These are phyloP conservation scores for Crotalus tigris DNA, from an alignment of 2,113 vertebrate species.

Conservation along the genomic window DNA sequence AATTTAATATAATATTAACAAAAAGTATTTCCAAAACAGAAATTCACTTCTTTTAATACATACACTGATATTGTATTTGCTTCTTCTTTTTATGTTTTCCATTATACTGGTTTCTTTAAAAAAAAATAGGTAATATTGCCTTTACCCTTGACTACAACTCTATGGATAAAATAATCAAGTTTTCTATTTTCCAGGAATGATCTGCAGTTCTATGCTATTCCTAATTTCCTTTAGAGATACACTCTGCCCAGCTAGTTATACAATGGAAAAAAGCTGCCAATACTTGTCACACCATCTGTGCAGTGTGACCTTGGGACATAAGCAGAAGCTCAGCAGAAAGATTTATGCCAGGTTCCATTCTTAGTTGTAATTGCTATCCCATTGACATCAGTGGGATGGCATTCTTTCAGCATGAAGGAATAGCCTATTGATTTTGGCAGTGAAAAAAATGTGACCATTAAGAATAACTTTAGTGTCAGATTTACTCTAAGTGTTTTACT, in stretches of 20 bases:
- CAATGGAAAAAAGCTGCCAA: conserved; percentile 22
- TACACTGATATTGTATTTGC: background rate
- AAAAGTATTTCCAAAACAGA: background rate
- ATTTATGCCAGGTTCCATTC: background rate
- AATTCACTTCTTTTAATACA: background rate
- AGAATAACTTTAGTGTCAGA: background rate
- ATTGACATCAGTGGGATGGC: background rate
- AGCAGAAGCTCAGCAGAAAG: background rate
- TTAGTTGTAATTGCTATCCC: conserved; percentile 8
- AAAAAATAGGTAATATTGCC: background rate
- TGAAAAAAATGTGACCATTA: background rate
- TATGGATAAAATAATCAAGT: background rate
- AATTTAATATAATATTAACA: background rate
- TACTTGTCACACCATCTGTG: background rate
- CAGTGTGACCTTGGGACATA: conserved; percentile 21
- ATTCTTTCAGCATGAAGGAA: background rate
- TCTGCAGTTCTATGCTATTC: background rate
- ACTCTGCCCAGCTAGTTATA: conserved; percentile 1
- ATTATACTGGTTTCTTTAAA: background rate
- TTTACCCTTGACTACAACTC: background rate
- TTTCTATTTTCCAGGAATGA: conserved; percentile 26
- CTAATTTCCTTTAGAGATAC: background rate
- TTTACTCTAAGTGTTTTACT: background rate
- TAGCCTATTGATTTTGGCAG: background rate
- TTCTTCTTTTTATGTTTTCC: background rate